Base-by-base conservation (phyloP, 2,888 invertebrate genomes). In the Notocelia uddmanniana region DNA sequence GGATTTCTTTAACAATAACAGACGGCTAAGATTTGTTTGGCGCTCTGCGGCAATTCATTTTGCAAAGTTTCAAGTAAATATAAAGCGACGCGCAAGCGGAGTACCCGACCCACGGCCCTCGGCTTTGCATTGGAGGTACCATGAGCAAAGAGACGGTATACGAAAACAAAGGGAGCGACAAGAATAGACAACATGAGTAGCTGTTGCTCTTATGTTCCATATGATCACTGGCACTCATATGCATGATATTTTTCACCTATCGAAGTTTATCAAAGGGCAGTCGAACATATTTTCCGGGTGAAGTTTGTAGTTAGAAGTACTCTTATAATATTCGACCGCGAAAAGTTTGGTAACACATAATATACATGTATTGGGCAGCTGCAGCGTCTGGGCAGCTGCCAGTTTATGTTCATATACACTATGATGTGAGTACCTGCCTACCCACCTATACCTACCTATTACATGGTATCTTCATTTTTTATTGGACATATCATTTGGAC, bases 11-110 rank as follows among this genome's bases (percentile, higher is more conserved):
- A 69, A 67, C 74, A 70, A 68, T 70, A 68, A 71, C 54, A 48
- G 68, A 63, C 59, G 67, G 70, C 63, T 58, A 67, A 70, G 58
- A 74, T 74, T 68, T 72, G 71, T 71, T 63, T 68, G 59, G 67
- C 45, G 48, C 45, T n/a, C n/a, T 18, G 21, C 54, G 62, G 70
- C 68, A 68, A 74, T 71, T 64, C 68, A 72, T 72, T 72, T 72
- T 71, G 23, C 55, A 52, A 70, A 66, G 52, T 66, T 66, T 70
- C 52, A 52, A 70, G 59, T 31, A 31, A 31, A 31, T 31, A 6
- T 31, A 31, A 31, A 31, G 21, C 58, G 37, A 58, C 18, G 34
- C 31, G 57, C 45, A n/a, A 6, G n/a, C 37, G 50, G 31, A 15
- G 45, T 58, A 58, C 52, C 26, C 57, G 48, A 48, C 62, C 57